These are phyloP conservation scores for Perognathus longimembris DNA, from an alignment of 2,113 vertebrate species.

Conservation along the genomic window DNA sequence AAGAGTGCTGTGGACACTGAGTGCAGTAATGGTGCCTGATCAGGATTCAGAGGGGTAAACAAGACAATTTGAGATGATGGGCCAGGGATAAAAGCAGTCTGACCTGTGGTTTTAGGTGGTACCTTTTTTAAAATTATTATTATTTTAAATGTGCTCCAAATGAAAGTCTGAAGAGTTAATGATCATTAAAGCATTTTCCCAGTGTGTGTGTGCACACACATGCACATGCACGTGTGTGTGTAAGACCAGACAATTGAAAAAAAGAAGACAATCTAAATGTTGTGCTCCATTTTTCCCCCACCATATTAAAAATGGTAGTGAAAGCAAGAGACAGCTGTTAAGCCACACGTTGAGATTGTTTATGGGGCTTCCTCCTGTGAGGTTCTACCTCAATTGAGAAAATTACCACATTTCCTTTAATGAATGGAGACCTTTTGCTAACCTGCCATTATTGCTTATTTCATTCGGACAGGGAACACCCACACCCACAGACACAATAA, in stretches of 20 bases:
- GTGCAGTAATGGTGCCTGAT: conserved; percentile 87
- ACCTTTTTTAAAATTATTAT: conserved; percentile 65
- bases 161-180: conserved; percentile 85
- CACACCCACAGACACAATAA: not conserved
- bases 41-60: conserved; percentile 87
- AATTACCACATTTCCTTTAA: conserved; percentile 68
- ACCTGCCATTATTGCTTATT: conserved; percentile 38
- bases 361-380: conserved; percentile 72
- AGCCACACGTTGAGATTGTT: conserved; percentile 64
- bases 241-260: conserved; percentile 76
- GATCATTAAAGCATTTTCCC: conserved; percentile 78
- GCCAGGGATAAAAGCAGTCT: conserved; percentile 85
- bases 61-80: conserved; percentile 88
- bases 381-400: conserved; percentile 56
- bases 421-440: conserved; percentile 56
- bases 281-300: conserved; percentile 17
- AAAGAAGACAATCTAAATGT: not conserved
- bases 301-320: conserved; percentile 66
- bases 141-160: conserved; percentile 72
- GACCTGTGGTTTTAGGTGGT: conserved; percentile 77
- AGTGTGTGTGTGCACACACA: conserved; percentile 69
- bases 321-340: conserved; percentile 71
- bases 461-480: not conserved
- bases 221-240: conserved; percentile 36
- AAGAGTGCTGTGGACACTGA: conserved; percentile 87